Base-by-base conservation (phyloP, 2,888 invertebrate species). In the Drosophila silvestris region DNA sequence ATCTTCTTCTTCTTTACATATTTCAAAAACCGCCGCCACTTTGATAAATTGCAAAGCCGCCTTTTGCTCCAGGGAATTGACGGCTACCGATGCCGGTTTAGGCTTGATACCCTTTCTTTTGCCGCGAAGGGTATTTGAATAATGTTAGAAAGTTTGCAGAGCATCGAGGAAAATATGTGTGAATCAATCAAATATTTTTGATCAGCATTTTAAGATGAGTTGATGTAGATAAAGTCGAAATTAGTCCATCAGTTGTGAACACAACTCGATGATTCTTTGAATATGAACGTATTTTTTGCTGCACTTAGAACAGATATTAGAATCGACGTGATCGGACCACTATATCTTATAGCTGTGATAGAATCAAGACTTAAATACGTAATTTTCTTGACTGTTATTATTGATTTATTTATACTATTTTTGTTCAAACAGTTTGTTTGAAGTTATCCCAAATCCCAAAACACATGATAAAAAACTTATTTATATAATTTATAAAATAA, bases 1-100 rank as follows among this genome's bases (percentile, higher is more conserved):
- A 90, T 74, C 87, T 83, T 37, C 10, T 47, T 5, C 14, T 58
- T 32, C 44, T 58, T 58, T 58, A 22, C 30, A 58, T 37, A 58
- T 41, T 58, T 58, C 30, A 70, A 70, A 68, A 66, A 60, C 58
- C 64, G 71, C 70, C 76, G 51, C 66, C 68, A 79, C 89, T 89
- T 88, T 88, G 91, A 91, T 91, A 91, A 91, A 88, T 88, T 91
- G 74, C 72, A 71, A 56, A 50, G 74, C 65, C 66, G 59, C 62
- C 26, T 54, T 28, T 63, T 35, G 80, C 78, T 71, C 70, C 37
- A 70, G 83, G 77, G 82, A 82, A 82, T 84, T 79, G 63, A 60
- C 65, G 75, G 87, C 85, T 86, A 86, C 85, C 77, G 85, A 60
- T 66, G 72, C 64, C 56, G 60, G 73, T 63, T 81, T 81, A 47